Evolutionary conservation across 2,888 invertebrate genomes (phyloP), one percentile per base, ranked within the genome.

Genomic region (Cremastinae sp.): DNA sequence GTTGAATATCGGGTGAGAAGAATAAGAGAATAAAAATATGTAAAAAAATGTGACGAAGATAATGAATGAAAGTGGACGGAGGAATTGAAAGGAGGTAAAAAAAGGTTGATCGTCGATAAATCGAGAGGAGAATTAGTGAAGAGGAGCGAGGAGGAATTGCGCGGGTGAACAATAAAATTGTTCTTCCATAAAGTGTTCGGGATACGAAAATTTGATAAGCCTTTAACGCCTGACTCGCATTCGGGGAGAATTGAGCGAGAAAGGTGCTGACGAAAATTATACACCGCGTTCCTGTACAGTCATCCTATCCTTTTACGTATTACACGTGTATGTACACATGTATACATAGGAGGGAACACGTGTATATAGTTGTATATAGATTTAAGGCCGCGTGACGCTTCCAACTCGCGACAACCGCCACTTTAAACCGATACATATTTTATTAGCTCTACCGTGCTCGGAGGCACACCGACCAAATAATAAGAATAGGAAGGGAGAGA

Each of bases 391-490:
- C 66, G 59, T 65, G 80, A 74, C 80, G 69, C 76, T 72, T 73
- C 58, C 59, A 79, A 56, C 74, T 18, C 41, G 75, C 68, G 79
- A 79, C 81, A 81, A 82, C 82, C 79, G 78, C 79, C 80, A 80
- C 79, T 84, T 84, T 80, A 81, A 84, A 83, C 78, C 81, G 83
- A 83, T 84, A 83, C 83, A 84, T 86, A 86, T 85, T 86, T 85
- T 82, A 86, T 85, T 79, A 80, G 79, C 78, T 56, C 61, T 59
- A 43, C 65, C 59, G 35, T 58, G 64, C 65, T 35, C 51, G 66
- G 28, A 28, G 28, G 28, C 2, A 28, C 28, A 28, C 2, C 5
- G n/a, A n/a, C n/a, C n/a, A n/a, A n/a, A n/a, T n/a, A n/a, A n/a
- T n/a, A n/a, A n/a, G n/a, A n/a, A n/a, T n/a, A n/a, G n/a, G n/a